Base-by-base conservation (phyloP, 2,113 vertebrate species). In the Scatophagus argus region DNA sequence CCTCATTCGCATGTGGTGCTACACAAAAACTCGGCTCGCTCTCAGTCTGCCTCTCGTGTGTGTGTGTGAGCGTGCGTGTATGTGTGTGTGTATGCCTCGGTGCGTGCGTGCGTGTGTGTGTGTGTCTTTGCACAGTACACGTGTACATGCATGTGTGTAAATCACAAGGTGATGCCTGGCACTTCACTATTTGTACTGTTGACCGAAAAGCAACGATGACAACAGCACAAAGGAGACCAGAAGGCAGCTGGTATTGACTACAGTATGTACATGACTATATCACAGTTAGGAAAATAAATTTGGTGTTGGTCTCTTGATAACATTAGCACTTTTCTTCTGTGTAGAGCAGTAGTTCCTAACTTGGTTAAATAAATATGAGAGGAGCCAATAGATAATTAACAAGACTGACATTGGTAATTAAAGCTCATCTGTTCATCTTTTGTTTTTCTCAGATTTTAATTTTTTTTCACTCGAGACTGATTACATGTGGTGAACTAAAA, bases 1-100 rank as follows among this genome's bases (percentile, higher is more conserved):
- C 95, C 95, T 96, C 96, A 96, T 97, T 97, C 95, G 95, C 94
- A 94, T 95, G 96, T 96, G 95, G 89, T 75, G 92, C 94, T 96
- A 93, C 89, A 90, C 88, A 86, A 83, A 90, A 88, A 74, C 79
- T 86, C 79, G 68, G 87, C 95, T 92, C 89, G 93, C 94, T 95
- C 79, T 89, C 92, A 95, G 93, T 87, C 90, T 85, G 82, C 72
- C 86, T 89, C 60, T 72, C 47, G 62, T 65, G 74, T 69, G 44
- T 74, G 56, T 82, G 73, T 60, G 47, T 62, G 39, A 56, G 29
- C 51, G 46, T 62, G 77, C 63, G 64, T 52, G 25, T 44, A 12
- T 67, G 64, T 63, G 12, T 79, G 17, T 49, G 21, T 49, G 75
- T 10, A n/a, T n/a, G 43, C 2, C 10, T n/a, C 19, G 5, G 10